A percentile compares a stretch with the other conserved stretches of the same genome.
phyloP scores from a whole-genome alignment of 2,888 invertebrate species.

The Norana najaformis region DNA sequence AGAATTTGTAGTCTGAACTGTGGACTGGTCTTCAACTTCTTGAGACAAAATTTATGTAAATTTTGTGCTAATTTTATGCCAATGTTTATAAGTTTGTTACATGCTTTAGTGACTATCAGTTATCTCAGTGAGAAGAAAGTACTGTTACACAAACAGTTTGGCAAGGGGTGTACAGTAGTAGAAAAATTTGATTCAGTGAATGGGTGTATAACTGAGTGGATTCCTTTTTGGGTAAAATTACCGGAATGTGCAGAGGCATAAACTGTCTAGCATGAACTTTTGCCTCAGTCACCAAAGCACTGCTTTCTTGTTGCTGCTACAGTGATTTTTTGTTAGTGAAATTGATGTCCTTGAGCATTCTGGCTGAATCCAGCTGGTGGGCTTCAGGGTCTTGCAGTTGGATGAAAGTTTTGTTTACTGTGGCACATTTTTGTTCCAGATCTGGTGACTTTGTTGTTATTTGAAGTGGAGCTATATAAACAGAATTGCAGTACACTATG shows the following conservation, averaged over 20 bases:
- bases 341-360: too few relatives aligned
- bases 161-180: not conserved
- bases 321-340: not conserved
- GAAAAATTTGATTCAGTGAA: too few relatives aligned
- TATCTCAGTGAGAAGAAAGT: slow-evolving; percentile 1
- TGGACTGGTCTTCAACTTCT: not conserved
- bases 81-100: too few relatives aligned
- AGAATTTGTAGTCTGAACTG: not conserved
- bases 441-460: not conserved
- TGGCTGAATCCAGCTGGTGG: not conserved
- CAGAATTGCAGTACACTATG: not conserved
- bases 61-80: too few relatives aligned
- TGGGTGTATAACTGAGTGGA: too few relatives aligned
- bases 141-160: not conserved
- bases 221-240: not conserved
- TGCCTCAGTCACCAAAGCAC: too few relatives aligned
- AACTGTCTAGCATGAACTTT: not conserved
- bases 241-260: not conserved
- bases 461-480: not conserved
- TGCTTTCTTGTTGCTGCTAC: not conserved
- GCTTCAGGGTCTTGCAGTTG: not conserved
- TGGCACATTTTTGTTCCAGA: not conserved
- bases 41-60: not conserved
- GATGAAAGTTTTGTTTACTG: not conserved
- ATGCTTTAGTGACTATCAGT: not conserved